These are phyloP conservation scores for Microctonus aethiopoides DNA, from an alignment of 2,888 invertebrate genomes.

Conservation along the genomic window DNA sequence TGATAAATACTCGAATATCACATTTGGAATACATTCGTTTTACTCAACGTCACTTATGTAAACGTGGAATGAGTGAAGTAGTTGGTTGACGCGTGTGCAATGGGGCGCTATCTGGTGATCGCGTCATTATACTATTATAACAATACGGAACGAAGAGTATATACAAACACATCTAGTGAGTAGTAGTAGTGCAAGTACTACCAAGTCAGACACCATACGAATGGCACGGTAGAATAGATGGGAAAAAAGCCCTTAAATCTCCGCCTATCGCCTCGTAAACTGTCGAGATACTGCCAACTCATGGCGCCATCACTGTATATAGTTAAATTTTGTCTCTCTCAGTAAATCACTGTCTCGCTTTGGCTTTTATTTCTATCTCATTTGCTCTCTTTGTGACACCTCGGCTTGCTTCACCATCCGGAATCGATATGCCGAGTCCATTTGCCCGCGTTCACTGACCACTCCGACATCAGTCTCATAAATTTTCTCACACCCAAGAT, in stretches of 20 bases:
- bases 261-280: constrained; percentile 33
- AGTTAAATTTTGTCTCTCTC: not conserved
- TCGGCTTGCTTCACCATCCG: not conserved
- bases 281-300: constrained; percentile 29
- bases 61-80: constrained; percentile 5
- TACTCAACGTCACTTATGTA: constrained; percentile 13
- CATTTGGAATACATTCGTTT: constrained; percentile 7
- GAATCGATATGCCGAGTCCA: constrained; percentile 36
- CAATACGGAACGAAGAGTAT: not conserved
- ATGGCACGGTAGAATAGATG: not conserved
- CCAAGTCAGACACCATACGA: not conserved
- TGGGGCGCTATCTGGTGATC: constrained; percentile 15
- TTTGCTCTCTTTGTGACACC: not conserved
- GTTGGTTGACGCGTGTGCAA: not conserved
- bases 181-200: constrained; percentile 7
- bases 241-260: constrained; percentile 35
- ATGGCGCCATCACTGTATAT: constrained; percentile 20
- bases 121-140: constrained; percentile 17
- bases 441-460: constrained; percentile 32
- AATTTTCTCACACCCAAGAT: constrained; percentile 27
- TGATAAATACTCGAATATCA: constrained; percentile 21
- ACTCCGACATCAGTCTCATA: constrained; percentile 29
- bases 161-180: constrained; percentile 5
- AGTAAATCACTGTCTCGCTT: not conserved
- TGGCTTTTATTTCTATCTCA: not conserved